Evolutionary conservation across 1,140 invertebrate genomes (phyloP).

Genomic region (Trichonephila clavata): DNA sequence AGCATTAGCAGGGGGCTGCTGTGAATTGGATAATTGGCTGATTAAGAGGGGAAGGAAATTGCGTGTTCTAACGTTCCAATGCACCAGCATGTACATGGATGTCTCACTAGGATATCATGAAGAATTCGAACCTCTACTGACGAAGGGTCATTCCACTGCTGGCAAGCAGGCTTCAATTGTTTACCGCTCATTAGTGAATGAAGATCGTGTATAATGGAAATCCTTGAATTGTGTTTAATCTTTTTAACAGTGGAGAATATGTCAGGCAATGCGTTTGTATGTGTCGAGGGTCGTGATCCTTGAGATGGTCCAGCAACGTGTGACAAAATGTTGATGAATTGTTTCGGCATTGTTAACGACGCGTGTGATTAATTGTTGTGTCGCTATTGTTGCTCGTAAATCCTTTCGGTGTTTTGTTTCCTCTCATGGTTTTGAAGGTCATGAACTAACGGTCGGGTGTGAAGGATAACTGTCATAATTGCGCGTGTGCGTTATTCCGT

Average conservation of each 20-base stretch:
- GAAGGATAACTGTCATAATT: too few species aligned
- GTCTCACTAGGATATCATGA: not conserved
- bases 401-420: not conserved
- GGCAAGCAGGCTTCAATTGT: slow-evolving; percentile 17
- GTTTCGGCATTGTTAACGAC: slow-evolving; percentile 18
- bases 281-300: not conserved
- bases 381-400: not conserved
- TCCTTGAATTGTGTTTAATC: not conserved
- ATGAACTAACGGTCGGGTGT: too few species aligned
- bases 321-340: not conserved
- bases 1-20: slow-evolving; percentile 27
- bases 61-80: not conserved
- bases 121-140: slow-evolving; percentile 33
- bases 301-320: not conserved
- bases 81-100: slow-evolving; percentile 12
- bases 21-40: slow-evolving; percentile 70
- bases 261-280: not conserved
- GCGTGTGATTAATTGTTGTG: not conserved
- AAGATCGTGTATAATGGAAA: not conserved
- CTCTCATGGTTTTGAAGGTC: too few species aligned
- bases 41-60: slow-evolving; percentile 51
- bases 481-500: too few species aligned
- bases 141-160: slow-evolving; percentile 32
- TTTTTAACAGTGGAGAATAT: not conserved
- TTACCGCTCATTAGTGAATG: slow-evolving; percentile 30